A percentile compares a stretch with the other conserved stretches of the same genome.
Conservation (phyloP, 2,888 invertebrate species). For the Helicoverpa assulta region DNA sequence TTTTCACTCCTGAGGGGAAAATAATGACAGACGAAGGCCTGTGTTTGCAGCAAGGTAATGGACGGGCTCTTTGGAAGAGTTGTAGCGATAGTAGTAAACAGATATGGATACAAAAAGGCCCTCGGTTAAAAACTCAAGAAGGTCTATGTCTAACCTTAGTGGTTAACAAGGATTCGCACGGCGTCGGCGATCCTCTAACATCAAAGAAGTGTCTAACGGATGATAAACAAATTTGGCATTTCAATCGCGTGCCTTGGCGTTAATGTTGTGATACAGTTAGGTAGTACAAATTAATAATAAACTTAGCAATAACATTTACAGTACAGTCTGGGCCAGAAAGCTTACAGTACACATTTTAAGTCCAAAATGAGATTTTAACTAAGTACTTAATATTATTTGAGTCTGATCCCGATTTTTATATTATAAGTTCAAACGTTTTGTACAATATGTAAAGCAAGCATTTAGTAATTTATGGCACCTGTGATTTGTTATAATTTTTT, state of each 20-base stretch:
- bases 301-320: constrained; percentile 27
- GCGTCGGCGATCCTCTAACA: constrained; percentile 85
- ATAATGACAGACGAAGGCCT: constrained; percentile 97
- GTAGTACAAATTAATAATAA: constrained; percentile 57
- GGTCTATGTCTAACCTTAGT: constrained; percentile 80
- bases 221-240: constrained; percentile 92
- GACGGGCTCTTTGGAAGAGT: constrained; percentile 92
- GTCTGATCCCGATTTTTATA: constrained; percentile 52
- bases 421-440: constrained; percentile 24
- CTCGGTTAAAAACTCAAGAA: constrained; percentile 77
- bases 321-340: constrained; percentile 5
- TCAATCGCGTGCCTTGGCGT: constrained; percentile 93
- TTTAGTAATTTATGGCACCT: constrained; percentile 60
- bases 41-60: constrained; percentile 93
- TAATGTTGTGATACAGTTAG: constrained; percentile 60
- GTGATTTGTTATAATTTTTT: constrained; percentile 66
- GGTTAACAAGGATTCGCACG: constrained; percentile 69
- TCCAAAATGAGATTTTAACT: constrained; percentile 54
- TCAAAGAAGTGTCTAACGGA: constrained; percentile 90
- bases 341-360: constrained; percentile 25
- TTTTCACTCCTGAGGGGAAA: constrained; percentile 92
- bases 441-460: constrained; percentile 31
- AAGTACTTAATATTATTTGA: constrained; percentile 55
- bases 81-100: constrained; percentile 92
- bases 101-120: constrained; percentile 91